Percentiles rank a stretch among this genome's conserved stretches.
These are phyloP conservation scores for Ptychobarbus kaznakovi DNA, from an alignment of 2,797 vertebrate genomes.

Conservation along the genomic window DNA sequence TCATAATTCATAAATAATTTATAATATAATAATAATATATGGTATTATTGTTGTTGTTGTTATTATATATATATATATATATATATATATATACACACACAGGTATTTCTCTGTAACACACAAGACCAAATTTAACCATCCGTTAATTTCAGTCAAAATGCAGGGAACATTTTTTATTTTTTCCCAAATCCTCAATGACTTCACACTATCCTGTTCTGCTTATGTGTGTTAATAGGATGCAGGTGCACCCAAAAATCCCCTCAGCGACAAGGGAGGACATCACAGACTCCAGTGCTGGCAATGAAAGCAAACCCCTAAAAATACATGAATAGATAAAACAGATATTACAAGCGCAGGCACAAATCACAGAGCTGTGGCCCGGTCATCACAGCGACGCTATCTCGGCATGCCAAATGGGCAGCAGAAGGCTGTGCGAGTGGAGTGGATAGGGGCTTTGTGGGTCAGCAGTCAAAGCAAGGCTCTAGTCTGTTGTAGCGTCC, in stretches of 20 bases:
- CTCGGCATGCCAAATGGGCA: constrained; percentile 24
- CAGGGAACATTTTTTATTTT: background rate
- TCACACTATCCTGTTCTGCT: constrained; percentile 7
- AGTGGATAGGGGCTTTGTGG: constrained; percentile 55
- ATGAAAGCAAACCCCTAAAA: constrained; percentile 12
- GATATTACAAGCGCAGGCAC: constrained; percentile 9
- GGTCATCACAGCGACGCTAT: constrained; percentile 13
- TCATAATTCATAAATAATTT: too few relatives aligned
- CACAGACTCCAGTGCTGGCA: constrained; percentile 22
- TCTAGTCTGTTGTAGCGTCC: constrained; percentile 6
- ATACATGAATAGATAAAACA: constrained; percentile 30
- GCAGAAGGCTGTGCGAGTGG: constrained; percentile 44
- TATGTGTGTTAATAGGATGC: constrained; percentile 18
- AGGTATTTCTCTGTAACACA: background rate
- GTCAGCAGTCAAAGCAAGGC: constrained; percentile 45
- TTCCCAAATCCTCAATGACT: constrained; percentile 4
- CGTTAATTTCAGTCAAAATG: background rate
- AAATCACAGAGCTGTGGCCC: constrained; percentile 28
- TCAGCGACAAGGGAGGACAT: constrained; percentile 26
- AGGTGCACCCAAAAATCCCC: constrained; percentile 39
- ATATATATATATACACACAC: background rate
- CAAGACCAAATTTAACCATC: background rate
- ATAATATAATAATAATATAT: too few relatives aligned
- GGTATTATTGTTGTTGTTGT: background rate
- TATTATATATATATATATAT: background rate